phyloP scores from a whole-genome alignment of 2,888 invertebrate species.

The Drosophila meridionalis region DNA sequence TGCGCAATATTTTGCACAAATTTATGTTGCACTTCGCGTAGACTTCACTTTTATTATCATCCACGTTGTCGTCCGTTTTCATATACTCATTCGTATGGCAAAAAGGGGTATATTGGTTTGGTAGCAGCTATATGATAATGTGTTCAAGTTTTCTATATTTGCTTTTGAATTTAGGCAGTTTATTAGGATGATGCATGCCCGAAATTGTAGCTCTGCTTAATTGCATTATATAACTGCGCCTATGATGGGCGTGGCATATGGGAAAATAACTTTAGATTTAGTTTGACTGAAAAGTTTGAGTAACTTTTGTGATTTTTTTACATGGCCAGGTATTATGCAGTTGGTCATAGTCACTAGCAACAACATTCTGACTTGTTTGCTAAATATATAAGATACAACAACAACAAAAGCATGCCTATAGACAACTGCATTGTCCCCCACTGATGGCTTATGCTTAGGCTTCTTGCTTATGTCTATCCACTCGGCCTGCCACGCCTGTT shows the following conservation, averaged over 20 bases:
- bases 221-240: not conserved
- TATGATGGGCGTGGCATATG: not conserved
- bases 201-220: not conserved
- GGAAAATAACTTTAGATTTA: not conserved
- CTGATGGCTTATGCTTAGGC: slow-evolving; percentile 21
- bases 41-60: slow-evolving; percentile 78
- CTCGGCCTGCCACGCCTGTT: slow-evolving; percentile 18
- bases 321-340: not conserved
- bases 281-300: not conserved
- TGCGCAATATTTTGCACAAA: slow-evolving; percentile 74
- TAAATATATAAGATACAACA: slow-evolving; percentile 12
- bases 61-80: slow-evolving; percentile 34
- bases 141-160: not conserved
- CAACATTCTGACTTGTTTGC: slow-evolving; percentile 6
- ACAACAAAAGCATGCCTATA: not conserved
- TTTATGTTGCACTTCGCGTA: slow-evolving; percentile 79
- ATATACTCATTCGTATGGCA: not conserved
- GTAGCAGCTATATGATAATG: not conserved
- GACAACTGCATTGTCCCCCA: slow-evolving; percentile 9
- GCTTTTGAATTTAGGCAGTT: not conserved
- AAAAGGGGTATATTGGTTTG: not conserved
- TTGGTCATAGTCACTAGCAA: not conserved
- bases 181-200: no score
- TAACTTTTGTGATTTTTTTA: no score
- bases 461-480: slow-evolving; percentile 20